Base-by-base conservation (phyloP, 1,140 invertebrate genomes). In the Papilio aristodemus region DNA sequence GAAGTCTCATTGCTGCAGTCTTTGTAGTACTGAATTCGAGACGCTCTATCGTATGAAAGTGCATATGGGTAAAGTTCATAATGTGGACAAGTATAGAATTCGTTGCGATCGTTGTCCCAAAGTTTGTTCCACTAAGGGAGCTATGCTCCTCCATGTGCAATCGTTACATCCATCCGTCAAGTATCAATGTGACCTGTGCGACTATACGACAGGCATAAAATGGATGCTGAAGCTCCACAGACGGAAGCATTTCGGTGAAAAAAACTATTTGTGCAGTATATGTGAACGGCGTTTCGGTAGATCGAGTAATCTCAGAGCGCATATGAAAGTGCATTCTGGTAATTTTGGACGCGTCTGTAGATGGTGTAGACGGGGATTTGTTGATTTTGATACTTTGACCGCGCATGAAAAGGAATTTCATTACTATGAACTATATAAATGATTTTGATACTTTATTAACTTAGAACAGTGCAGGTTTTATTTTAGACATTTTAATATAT, bases 311-410 rank as follows among this genome's bases (percentile, higher is more conserved):
- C 25, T 86, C 1, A 50, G 84, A 6, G 75, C 74, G 1, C 84
- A 86, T 71, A 84, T 86, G 77, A 86, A 85, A 62, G 79, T 85
- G 1, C 83, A 86, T 50, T 80, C 83, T 3, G 85, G 85, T 0
- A 69, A 71, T 4, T 71, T 76, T 8, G 83, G 84, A 13, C 62
- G 78, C 1, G 84, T 86, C 0, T 86, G 84, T 58, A 64, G 85
- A 0, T 74, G 77, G 64, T 85, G 83, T 67, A 68, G 78, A 17
- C 57, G 69, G 11, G 85, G 85, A 1, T 85, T 84, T 54, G 60
- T 60, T 0, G 75, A 81, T 71, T 59, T 68, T 4, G 78, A 81
- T 8, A 60, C 71, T 10, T 70, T 87, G 38, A 73, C 70, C 1
- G 66, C 57, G 8, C 85, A 87, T 71, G 75, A 78, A 57, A 62